Base-by-base conservation (phyloP, 2,113 vertebrate species). In the Tachycineta bicolor region DNA sequence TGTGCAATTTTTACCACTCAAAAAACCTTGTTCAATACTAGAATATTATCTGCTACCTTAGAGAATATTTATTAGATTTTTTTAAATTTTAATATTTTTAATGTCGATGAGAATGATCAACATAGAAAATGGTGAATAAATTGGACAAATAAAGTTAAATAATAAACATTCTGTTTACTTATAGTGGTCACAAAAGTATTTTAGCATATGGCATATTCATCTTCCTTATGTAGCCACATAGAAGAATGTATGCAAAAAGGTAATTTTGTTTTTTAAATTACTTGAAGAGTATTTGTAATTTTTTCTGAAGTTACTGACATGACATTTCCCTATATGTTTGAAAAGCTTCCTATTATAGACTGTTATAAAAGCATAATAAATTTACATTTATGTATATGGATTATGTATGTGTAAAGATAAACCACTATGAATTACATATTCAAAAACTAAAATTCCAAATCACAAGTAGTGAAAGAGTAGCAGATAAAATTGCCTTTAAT, bases 401-500 rank as follows among this genome's bases (percentile, higher is more conserved):
- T 29, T 55, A 7, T 31, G 19, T 13, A 53, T 49, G 43, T 26
- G 11, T 96, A 94, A 88, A 68, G 47, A 56, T 77, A 81, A 74
- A 29, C 17, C 13, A 73, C 63, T 86, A 62, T 95, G 86, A 97
- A 71, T 93, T 73, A 63, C 67, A 89, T 88, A 91, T 97, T 97
- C 95, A 69, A 96, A 92, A 86, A 94, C 59, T 89, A 85, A 92
- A 94, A 94, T 90, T 92, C 34, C 52, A 92, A 83, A 79, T 97
- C 83, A 73, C 77, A 79, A 63, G 71, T 83, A 60, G 59, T 86
- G 93, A 97, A 94, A 97, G 74, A 87, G 62, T 93, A 85, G 76
- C 94, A 78, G 87, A 93, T 93, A 95, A 41, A 94, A 85, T 91
- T 85, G 58, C 22, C 92, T 97, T 97, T 92, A 88, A 90, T 69